Percentiles rank a stretch among this genome's conserved stretches.
These are phyloP conservation scores for Pollenia labialis DNA, from an alignment of 2,888 invertebrate genomes.

Conservation along the genomic window DNA sequence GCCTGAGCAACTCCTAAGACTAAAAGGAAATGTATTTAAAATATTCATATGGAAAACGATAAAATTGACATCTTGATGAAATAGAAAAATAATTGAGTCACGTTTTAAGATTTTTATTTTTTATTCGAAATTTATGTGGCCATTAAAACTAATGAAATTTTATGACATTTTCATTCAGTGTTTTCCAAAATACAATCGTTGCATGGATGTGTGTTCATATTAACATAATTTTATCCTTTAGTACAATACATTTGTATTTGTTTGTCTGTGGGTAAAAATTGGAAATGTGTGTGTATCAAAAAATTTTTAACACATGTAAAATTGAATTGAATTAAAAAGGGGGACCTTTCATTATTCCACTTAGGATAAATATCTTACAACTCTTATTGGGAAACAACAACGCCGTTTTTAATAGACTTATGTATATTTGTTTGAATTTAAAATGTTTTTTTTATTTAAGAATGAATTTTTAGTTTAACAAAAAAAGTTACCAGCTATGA, in stretches of 20 bases:
- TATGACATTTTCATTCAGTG: constrained; percentile 66
- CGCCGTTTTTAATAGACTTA: no score
- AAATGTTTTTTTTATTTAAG: no score
- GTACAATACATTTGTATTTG: neutral
- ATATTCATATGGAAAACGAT: constrained; percentile 67
- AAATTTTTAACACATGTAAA: constrained; percentile 18
- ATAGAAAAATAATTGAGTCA: constrained; percentile 74
- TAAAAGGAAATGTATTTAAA: constrained; percentile 23
- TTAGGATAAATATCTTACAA: neutral
- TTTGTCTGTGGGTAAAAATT: neutral
- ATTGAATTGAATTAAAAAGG: constrained; percentile 21
- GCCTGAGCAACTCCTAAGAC: neutral
- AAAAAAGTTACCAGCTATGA: no score
- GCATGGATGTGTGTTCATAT: neutral
- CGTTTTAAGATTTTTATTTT: constrained; percentile 65
- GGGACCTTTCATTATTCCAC: constrained; percentile 4
- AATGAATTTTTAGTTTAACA: no score
- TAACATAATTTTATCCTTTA: constrained; percentile 7
- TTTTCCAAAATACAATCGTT: constrained; percentile 15
- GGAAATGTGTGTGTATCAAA: neutral
- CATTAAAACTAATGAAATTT: constrained; percentile 71
- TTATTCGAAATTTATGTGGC: constrained; percentile 63
- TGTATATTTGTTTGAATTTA: no score
- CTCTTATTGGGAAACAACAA: no score
- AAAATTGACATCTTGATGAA: constrained; percentile 72